These are phyloP conservation scores for Choreutis nemorana DNA, from an alignment of 2,888 invertebrate species.

Conservation along the genomic window DNA sequence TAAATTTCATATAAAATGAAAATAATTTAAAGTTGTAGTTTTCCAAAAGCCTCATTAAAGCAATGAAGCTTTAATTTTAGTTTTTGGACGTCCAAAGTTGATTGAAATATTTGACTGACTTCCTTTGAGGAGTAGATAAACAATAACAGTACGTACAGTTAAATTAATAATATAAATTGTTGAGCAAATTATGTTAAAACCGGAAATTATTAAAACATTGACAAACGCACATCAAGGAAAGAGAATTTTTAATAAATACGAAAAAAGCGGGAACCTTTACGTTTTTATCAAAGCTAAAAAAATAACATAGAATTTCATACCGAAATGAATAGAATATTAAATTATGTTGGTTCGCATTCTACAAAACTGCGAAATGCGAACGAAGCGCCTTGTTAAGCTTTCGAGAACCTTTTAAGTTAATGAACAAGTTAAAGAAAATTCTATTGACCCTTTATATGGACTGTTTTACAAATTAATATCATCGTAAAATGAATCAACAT, in stretches of 20 bases:
- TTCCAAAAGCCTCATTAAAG: too few relatives aligned
- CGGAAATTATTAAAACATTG: too few relatives aligned
- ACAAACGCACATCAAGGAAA: not conserved
- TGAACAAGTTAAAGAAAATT: slow-evolving; percentile 56
- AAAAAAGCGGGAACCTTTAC: not conserved
- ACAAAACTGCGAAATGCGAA: slow-evolving; percentile 58
- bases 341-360: slow-evolving; percentile 59
- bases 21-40: too few relatives aligned
- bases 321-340: slow-evolving; percentile 63
- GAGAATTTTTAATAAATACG: not conserved
- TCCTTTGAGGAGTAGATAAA: too few relatives aligned
- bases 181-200: too few relatives aligned
- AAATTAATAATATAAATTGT: too few relatives aligned
- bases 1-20: too few relatives aligned
- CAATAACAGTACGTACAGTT: too few relatives aligned
- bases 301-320: slow-evolving; percentile 53
- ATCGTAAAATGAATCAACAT: slow-evolving; percentile 10
- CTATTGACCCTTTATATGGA: slow-evolving; percentile 44
- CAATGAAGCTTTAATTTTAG: too few relatives aligned
- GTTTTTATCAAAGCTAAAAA: slow-evolving; percentile 34
- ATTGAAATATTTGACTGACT: too few relatives aligned
- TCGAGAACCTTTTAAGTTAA: slow-evolving; percentile 64
- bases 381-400: slow-evolving; percentile 60
- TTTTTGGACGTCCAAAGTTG: too few relatives aligned
- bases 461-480: slow-evolving; percentile 27